A percentile compares a stretch with the other conserved stretches of the same genome.
Evolutionary conservation across 2,888 invertebrate species (phyloP).

Genomic region (Tanytarsus gracilentus): DNA sequence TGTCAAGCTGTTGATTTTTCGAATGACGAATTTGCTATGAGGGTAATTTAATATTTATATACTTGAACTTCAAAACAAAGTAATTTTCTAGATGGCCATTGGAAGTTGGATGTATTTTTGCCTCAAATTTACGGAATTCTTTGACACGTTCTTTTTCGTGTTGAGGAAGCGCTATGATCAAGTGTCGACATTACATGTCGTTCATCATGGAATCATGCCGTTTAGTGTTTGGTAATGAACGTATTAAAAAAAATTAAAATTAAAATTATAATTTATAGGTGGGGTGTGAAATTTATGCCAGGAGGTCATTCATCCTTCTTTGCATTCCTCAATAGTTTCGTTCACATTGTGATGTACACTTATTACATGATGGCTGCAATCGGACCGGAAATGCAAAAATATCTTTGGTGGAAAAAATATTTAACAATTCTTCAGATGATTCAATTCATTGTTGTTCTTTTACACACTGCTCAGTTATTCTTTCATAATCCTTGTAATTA

Average conservation of each 20-base stretch:
- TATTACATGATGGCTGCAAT: conserved; percentile 85
- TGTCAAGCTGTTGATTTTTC: conserved; percentile 87
- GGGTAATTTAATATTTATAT: conserved; percentile 47
- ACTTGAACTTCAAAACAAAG: neutral
- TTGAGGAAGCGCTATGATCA: conserved; percentile 88
- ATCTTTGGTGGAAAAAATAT: conserved; percentile 94
- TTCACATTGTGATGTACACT: conserved; percentile 90
- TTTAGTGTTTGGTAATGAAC: conserved; percentile 84
- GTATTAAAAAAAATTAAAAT: conserved; percentile 88
- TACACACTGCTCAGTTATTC: conserved; percentile 82
- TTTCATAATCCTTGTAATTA: conserved; percentile 78
- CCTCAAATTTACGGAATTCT: conserved; percentile 88
- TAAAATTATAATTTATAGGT: no score
- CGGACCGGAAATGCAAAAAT: conserved; percentile 77
- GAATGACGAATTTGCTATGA: conserved; percentile 60
- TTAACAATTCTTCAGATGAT: conserved; percentile 85
- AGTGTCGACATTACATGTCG: conserved; percentile 83
- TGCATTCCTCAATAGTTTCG: conserved; percentile 86
- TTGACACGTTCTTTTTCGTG: conserved; percentile 91
- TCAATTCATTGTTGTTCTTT: conserved; percentile 79
- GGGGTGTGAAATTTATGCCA: conserved; percentile 80
- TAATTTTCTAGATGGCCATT: conserved; percentile 56
- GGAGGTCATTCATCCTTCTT: conserved; percentile 92
- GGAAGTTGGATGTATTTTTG: conserved; percentile 93
- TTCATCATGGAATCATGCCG: conserved; percentile 93